Conservation (phyloP, 2,888 invertebrate genomes). For the Schizaphis graminum region DNA sequence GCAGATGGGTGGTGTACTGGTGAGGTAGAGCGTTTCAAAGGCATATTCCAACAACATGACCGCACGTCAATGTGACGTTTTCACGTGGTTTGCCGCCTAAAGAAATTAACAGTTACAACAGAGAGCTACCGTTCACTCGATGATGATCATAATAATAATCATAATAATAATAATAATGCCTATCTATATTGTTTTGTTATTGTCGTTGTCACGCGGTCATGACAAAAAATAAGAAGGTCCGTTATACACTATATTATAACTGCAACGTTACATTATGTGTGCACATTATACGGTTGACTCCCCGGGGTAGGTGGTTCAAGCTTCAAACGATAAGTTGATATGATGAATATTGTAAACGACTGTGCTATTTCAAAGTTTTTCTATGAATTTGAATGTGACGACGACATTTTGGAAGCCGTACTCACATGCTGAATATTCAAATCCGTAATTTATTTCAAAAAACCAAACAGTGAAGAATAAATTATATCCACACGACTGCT, state of each 20-base stretch:
- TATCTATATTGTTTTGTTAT: neutral
- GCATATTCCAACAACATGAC: neutral
- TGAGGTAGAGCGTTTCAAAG: slow-evolving; percentile 3
- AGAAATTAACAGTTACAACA: slow-evolving; percentile 36
- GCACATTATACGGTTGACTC: neutral
- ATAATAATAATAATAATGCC: neutral
- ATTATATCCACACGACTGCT: neutral
- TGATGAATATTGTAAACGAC: neutral
- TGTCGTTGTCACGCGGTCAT: neutral
- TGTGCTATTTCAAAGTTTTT: neutral
- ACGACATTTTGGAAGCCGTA: neutral
- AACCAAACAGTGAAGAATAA: neutral
- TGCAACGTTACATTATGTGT: neutral
- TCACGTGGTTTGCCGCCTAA: neutral
- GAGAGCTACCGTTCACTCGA: slow-evolving; percentile 11
- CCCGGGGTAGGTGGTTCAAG: neutral
- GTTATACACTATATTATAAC: neutral
- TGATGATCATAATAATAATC: neutral
- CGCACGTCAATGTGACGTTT: neutral
- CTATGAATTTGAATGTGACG: neutral
- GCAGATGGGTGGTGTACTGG: neutral
- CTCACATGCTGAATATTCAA: neutral
- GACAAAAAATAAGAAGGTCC: neutral
- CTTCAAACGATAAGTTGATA: neutral
- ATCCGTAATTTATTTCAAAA: neutral